Evolutionary conservation across 2,113 vertebrate genomes (phyloP), one percentile per base, ranked within the genome.

Genomic region (Hyla sarda): DNA sequence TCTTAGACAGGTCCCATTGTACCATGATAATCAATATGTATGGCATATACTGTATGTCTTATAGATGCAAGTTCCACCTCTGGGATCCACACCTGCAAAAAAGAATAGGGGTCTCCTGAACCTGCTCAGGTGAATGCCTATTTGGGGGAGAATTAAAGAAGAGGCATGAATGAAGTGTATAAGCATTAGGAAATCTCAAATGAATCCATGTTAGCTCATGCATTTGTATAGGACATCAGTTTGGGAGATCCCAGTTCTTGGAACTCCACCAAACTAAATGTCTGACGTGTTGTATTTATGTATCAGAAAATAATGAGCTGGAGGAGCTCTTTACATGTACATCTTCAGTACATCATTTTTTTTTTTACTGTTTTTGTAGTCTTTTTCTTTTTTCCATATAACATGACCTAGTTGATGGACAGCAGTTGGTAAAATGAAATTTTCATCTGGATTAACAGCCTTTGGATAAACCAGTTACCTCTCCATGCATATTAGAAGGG

Each of bases 391-490:
- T 80, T 32, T 10, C 30, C 71, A 23, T 17, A 1, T 28, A 85
- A 48, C 60, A 16, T 86, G 84, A 86, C 84, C 84, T 86, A 86
- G 84, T 86, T 86, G 77, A 30, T 32, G 45, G 48, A 45, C 25
- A 69, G 28, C 84, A 80, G 75, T 86, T 86, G 84, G 84, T 37
- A 72, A 86, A 86, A 86, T 80, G 75, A 80, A 80, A 71, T 86
- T 86, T 86, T 79, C 84, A 86, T 86, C 75, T 86, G 84, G 84
- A 86, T 86, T 86, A 86, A 79, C 62, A 54, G 75, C 50, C 79
- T 86, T 86, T 79, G 65, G 84, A 86, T 86, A 78, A 86, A 86
- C 75, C 76, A 56, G 60, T 80, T 56, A 72, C 47, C 50, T 14
- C 73, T 30, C 28, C 84, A 56, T 71, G 84, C 76, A 80, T 80